Conservation (phyloP, 2,888 invertebrate genomes). For the Anarsia innoxiella region DNA sequence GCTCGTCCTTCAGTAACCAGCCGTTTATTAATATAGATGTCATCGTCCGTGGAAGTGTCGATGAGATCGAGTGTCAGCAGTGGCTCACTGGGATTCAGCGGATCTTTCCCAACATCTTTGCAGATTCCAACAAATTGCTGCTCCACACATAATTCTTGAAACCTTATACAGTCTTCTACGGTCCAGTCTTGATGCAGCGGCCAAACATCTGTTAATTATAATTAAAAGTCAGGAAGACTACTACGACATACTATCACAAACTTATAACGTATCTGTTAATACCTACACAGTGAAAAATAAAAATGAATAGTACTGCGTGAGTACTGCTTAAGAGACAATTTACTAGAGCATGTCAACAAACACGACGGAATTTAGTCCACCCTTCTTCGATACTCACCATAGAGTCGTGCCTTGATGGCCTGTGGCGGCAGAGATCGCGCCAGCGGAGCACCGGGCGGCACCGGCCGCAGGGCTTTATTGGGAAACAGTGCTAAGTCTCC, state of each 20-base stretch:
- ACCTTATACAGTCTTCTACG: conserved; percentile 82
- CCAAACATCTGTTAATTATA: conserved; percentile 69
- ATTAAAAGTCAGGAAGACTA: too few species aligned
- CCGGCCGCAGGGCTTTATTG: conserved; percentile 42
- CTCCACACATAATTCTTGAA: conserved; percentile 81
- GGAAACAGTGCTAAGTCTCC: conserved; percentile 73
- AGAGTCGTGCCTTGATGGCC: conserved; percentile 63
- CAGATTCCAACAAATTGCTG: conserved; percentile 82
- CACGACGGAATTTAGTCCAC: too few species aligned
- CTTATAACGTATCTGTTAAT: too few species aligned
- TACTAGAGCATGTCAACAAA: too few species aligned
- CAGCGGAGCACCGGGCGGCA: conserved; percentile 47
- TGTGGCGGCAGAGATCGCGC: conserved; percentile 61
- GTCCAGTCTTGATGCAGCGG: conserved; percentile 80
- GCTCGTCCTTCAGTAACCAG: conserved; percentile 79
- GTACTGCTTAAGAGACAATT: too few species aligned
- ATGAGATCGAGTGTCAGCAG: conserved; percentile 80
- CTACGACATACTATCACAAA: too few species aligned
- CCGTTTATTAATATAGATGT: conserved; percentile 79
- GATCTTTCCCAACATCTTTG: conserved; percentile 76
- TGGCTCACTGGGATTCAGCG: conserved; percentile 75
- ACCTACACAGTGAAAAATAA: too few species aligned
- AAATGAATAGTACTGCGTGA: too few species aligned
- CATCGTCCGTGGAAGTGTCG: conserved; percentile 80
- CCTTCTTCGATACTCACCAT: too few species aligned